Conservation (phyloP, 2,113 vertebrate species). For the Capreolus pygargus region DNA sequence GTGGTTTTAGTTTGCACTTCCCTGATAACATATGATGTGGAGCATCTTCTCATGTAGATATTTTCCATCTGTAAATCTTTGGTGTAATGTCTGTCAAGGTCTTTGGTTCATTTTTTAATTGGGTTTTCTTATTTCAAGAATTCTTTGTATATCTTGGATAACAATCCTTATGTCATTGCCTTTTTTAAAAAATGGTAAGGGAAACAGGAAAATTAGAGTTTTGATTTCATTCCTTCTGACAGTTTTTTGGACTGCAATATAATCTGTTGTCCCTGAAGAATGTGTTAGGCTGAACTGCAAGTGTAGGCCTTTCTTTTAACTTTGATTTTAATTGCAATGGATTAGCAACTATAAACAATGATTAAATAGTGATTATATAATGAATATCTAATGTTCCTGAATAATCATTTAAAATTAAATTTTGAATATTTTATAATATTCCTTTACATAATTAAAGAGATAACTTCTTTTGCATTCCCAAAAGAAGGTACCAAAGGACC, state of each 20-base stretch:
- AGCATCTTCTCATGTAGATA: not conserved
- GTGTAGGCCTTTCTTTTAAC: not conserved
- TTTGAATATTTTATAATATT: conserved; percentile 56
- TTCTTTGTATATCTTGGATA: not conserved
- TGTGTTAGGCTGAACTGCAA: not conserved
- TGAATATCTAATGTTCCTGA: conserved; percentile 57
- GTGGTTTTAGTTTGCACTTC: not conserved
- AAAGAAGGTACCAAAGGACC: not conserved
- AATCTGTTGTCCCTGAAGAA: not conserved
- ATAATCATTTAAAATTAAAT: conserved; percentile 58
- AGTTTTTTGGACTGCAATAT: not conserved
- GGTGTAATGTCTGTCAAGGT: not conserved
- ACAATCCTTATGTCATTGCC: not conserved
- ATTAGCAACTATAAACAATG: conserved; percentile 46
- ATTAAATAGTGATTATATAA: conserved; percentile 54
- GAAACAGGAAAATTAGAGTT: not conserved
- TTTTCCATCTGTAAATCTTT: not conserved
- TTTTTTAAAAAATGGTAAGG: not conserved
- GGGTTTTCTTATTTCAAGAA: not conserved
- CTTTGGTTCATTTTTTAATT: not conserved
- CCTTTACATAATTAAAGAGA: conserved; percentile 46
- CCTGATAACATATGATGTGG: not conserved
- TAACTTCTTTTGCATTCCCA: conserved; percentile 33
- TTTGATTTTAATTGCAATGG: conserved; percentile 39
- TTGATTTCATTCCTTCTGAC: not conserved